Base-by-base conservation (phyloP, 2,888 invertebrate species). In the Abrostola triplasia region DNA sequence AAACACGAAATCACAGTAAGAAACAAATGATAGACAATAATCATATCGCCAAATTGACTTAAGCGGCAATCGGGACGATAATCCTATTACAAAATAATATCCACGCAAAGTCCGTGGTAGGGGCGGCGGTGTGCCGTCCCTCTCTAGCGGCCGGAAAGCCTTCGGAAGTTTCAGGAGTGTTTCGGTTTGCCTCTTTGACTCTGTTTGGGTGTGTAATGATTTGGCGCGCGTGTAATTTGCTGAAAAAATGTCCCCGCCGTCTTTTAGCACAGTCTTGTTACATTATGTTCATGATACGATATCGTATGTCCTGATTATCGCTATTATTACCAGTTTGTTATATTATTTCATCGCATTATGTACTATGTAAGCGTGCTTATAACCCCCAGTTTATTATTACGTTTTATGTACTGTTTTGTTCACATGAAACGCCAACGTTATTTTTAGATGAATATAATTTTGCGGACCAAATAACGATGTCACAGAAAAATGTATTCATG, bases 121-220 rank as follows among this genome's bases (percentile, higher is more conserved):
- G 65, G 57, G 64, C 42, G 9, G 44, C 5, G 64, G 63, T 84
- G 65, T 73, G 88, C 88, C 80, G 62, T 90, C 92, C 76, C 89
- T 78, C 82, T 91, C 92, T 88, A 73, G 79, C 88, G 83, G 86
- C 84, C 88, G 90, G 89, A 89, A 90, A 89, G 87, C 88, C 87
- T 89, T 90, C 90, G 90, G 91, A 92, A 91, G 91, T 92, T 93
- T 88, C 89, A 86, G 85, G 90, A 93, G 92, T 91, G 90, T 90
- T 92, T 92, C 91, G 92, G 93, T 92, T 93, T 92, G 94, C 93
- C 92, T 93, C 93, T 93, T 92, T 90, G 92, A 91, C 92, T 93
- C 90, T 92, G 92, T 94, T 93, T 92, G 90, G 91, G 92, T 91
- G 92, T 91, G 92, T 92, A 94, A 93, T 93, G 91, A 94, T 93